A percentile compares a stretch with the other conserved stretches of the same genome.
Evolutionary conservation across 2,113 vertebrate species (phyloP).

Genomic region (Clarias gariepinus): DNA sequence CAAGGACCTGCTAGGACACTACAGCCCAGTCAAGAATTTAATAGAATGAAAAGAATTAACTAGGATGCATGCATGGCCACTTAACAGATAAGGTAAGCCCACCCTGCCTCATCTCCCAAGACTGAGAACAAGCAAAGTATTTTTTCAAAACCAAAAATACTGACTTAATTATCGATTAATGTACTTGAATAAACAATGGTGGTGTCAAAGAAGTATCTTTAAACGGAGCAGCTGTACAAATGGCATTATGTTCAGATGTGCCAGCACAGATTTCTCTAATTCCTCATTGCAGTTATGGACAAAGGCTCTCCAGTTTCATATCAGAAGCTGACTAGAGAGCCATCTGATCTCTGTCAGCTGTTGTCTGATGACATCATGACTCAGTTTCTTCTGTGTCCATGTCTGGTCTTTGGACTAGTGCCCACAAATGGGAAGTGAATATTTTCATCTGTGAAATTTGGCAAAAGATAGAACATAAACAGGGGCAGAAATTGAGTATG

Average conservation of each 20-base stretch:
- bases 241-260: constrained; percentile 44
- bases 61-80: constrained; percentile 45
- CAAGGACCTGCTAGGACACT: constrained; percentile 34
- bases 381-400: constrained; percentile 55
- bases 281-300: constrained; percentile 56
- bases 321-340: constrained; percentile 61
- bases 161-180: not conserved
- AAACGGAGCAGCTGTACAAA: constrained; percentile 30
- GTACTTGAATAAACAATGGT: constrained; percentile 14
- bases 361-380: constrained; percentile 63
- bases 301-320: constrained; percentile 61
- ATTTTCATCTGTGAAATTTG: constrained; percentile 2
- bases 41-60: constrained; percentile 49
- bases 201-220: not conserved
- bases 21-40: constrained; percentile 56
- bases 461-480: not conserved
- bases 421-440: constrained; percentile 7
- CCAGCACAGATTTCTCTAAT: constrained; percentile 44
- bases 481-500: not conserved
- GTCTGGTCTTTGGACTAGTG: constrained; percentile 4
- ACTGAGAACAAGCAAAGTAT: not conserved
- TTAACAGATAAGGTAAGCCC: constrained; percentile 62
- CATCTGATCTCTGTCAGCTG: constrained; percentile 65
- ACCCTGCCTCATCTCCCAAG: constrained; percentile 9
- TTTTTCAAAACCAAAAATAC: not conserved